Evolutionary conservation across 2,797 vertebrate species (phyloP), one percentile per base, ranked within the genome.

Genomic region (Darevskia mixta): DNA sequence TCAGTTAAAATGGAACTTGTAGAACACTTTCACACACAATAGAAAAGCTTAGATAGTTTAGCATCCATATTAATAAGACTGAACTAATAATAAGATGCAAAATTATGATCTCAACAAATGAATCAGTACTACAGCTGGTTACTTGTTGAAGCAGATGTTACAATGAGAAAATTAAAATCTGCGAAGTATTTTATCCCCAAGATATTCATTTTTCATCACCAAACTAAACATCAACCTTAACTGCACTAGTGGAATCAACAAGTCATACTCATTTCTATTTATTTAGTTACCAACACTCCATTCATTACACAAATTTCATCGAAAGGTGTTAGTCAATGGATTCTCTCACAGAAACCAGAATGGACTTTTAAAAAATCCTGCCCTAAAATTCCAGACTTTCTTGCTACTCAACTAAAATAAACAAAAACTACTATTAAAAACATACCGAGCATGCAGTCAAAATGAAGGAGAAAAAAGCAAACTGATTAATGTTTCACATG

Each of bases 351-450:
- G 86, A 84, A 92, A 71, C 13, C 88, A 82, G 88, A 88, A 85
- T 38, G 0, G 80, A 91, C 77, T 55, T 41, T 1, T 6, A 32
- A 17, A 67, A 79, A 94, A 61, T 7, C 20, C n/a, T 84, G 67
- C 88, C 82, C 66, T 82, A 75, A 87, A 61, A 89, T 87, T 93
- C 83, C 90, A 93, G 86, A 88, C 90, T 90, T 91, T 72, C 5
- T 89, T 93, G 86, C 82, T 94, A 94, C 88, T 96, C 80, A 91
- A 85, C 73, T 86, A 93, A 95, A 95, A 93, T 89, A 93, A 95
- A 94, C 83, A 93, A 93, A 93, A 95, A 86, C 41, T 94, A 93
- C 87, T 93, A 95, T 88, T 95, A 95, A 94, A 95, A 96, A 94
- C 58, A 88, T 88, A 91, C 77, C 35, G 23, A 90, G 55, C 64